Conservation (phyloP, 2,113 vertebrate species). For the Laticauda laticaudata region DNA sequence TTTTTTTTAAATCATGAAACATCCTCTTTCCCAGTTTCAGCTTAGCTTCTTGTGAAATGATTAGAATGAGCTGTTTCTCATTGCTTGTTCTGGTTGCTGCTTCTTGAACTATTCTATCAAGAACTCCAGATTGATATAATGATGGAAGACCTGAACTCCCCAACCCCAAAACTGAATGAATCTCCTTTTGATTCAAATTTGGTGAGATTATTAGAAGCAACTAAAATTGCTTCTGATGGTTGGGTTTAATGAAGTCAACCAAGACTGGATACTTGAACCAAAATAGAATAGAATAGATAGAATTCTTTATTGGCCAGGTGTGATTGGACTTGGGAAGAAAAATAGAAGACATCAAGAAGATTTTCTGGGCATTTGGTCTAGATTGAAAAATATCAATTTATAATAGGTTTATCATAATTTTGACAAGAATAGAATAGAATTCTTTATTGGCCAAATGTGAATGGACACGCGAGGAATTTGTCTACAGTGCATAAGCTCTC, state of each 20-base stretch:
- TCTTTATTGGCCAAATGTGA: no score
- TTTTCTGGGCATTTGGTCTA: neutral
- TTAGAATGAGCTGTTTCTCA: neutral
- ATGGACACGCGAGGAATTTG: no score
- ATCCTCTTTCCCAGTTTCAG: neutral
- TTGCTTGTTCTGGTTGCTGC: neutral
- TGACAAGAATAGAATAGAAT: no score
- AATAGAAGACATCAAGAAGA: neutral
- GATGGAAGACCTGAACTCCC: neutral
- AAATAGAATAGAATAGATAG: neutral
- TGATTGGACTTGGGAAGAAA: no score
- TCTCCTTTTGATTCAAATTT: neutral
- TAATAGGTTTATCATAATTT: neutral
- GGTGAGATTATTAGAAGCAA: neutral
- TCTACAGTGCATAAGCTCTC: no score
- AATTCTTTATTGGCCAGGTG: no score
- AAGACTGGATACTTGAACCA: neutral
- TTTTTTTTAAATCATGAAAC: neutral
- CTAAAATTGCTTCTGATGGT: neutral
- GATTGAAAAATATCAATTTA: neutral
- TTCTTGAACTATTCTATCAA: neutral
- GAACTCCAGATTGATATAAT: neutral
- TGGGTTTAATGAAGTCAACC: neutral
- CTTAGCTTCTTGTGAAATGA: neutral
- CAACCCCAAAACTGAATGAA: neutral